These are phyloP conservation scores for Phataginus tricuspis DNA, from an alignment of 2,797 vertebrate species.

Conservation along the genomic window DNA sequence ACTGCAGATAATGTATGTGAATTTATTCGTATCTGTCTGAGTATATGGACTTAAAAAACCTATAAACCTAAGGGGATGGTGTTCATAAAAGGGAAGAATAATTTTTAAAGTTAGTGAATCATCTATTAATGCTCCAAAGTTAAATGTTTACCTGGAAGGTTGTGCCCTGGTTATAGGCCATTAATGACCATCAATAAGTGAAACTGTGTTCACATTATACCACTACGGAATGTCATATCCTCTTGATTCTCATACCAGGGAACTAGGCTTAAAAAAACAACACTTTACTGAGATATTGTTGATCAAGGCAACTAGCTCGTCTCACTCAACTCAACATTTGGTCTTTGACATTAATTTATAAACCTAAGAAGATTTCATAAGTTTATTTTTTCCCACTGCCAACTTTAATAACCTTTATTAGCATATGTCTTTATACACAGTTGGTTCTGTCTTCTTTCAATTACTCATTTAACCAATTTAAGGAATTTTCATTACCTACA, in stretches of 20 bases:
- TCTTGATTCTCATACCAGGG: conserved; percentile 30
- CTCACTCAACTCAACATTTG: conserved; percentile 18
- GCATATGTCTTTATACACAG: not conserved
- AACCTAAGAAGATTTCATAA: not conserved
- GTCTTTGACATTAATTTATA: conserved; percentile 37
- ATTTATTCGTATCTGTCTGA: not conserved
- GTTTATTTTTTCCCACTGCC: not conserved
- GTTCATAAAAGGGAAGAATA: not conserved
- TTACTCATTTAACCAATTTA: not conserved
- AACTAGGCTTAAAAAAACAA: not conserved
- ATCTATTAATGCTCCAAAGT: conserved; percentile 50
- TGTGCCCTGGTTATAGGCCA: not conserved
- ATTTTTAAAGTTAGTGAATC: conserved; percentile 35
- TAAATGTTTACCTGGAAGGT: conserved; percentile 61
- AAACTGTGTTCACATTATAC: not conserved
- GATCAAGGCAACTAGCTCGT: conserved; percentile 9
- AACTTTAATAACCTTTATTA: conserved; percentile 43
- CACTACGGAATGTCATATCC: not conserved
- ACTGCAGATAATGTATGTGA: not conserved
- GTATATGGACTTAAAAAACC: not conserved
- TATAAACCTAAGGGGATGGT: not conserved
- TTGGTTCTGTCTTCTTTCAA: not conserved
- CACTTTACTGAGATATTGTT: not conserved
- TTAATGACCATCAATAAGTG: conserved; percentile 49
- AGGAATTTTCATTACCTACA: not conserved